Evolutionary conservation across 2,888 invertebrate genomes (phyloP), one percentile per base, ranked within the genome.

Genomic region (Dinocampus coccinellae): DNA sequence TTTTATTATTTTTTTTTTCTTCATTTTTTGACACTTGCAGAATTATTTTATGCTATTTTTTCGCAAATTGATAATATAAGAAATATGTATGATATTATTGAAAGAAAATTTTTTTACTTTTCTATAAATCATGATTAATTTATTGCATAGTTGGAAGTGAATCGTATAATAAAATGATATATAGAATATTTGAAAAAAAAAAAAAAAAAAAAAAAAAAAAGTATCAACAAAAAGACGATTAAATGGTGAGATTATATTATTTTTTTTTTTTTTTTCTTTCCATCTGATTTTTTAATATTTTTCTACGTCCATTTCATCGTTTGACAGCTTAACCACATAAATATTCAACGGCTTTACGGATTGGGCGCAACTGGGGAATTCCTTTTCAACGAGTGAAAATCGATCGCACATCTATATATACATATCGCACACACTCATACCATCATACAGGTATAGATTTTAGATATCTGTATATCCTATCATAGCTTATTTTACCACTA

Each of bases 291-390:
- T 26, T 11, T 11, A n/a, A n/a, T n/a, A n/a, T 57, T 29, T 57
- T 57, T 57, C n/a, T 7, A 3, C 57, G 29, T 57, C 26, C 9
- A 57, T 57, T 57, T 7, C 4, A 24, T 26, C 57, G 57, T 57
- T 26, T 57, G 29, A 29, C 29, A 29, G 26, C 26, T 57, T 26
- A 57, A 11, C n/a, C 57, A n/a, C 57, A 57, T 57, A 57, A 57
- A 57, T 57, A 57, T 57, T 57, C 57, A 57, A 24, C 26, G 57
- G 57, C 13, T 57, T 57, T 57, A 13, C n/a, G 24, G 26, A 26
- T 26, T 57, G 29, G n/a, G 9, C 13, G 11, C 24, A 57, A 13
- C 26, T 57, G n/a, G 24, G 11, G 29, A 47, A 47, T 47, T 57
- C 24, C 13, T 26, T 26, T 57, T 13, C 57, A 57, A 29, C 57